Evolutionary conservation across 2,888 invertebrate genomes (phyloP).

Genomic region (Pelosia muscerda): DNA sequence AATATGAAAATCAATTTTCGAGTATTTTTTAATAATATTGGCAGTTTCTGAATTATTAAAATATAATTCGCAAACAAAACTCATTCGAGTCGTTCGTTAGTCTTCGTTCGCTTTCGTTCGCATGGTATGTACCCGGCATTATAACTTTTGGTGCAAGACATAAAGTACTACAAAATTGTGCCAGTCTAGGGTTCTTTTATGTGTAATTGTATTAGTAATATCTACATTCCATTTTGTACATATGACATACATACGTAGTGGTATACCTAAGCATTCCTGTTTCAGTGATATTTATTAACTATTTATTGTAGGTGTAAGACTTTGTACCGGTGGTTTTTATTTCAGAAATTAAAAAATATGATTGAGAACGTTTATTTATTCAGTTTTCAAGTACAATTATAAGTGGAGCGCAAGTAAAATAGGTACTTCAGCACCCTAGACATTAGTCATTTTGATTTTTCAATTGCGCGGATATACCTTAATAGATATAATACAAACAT

Average conservation of each 20-base stretch:
- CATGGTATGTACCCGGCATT: not conserved
- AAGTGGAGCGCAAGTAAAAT: too few relatives aligned
- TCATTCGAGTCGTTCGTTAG: not conserved
- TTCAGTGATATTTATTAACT: constrained; percentile 65
- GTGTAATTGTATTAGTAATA: constrained; percentile 20
- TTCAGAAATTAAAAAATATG: constrained; percentile 43
- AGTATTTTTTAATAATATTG: too few relatives aligned
- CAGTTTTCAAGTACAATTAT: not conserved
- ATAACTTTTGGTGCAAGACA: not conserved
- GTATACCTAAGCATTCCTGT: constrained; percentile 56
- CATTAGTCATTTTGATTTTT: too few relatives aligned
- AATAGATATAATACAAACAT: too few relatives aligned
- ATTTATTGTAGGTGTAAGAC: constrained; percentile 72
- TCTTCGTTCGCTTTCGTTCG: constrained; percentile 1
- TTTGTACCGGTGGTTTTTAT: constrained; percentile 63
- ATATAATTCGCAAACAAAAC: too few relatives aligned
- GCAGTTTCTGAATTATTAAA: too few relatives aligned
- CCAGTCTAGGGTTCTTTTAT: constrained; percentile 2
- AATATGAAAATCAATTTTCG: too few relatives aligned
- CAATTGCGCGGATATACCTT: not conserved
- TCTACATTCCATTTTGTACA: constrained; percentile 52
- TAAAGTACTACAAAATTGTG: not conserved
- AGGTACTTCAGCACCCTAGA: too few relatives aligned
- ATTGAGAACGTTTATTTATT: not conserved
- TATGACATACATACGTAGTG: constrained; percentile 41